Percentiles rank a stretch among this genome's conserved stretches.
phyloP scores from a whole-genome alignment of 2,797 vertebrate genomes.

The Danio choprae region DNA sequence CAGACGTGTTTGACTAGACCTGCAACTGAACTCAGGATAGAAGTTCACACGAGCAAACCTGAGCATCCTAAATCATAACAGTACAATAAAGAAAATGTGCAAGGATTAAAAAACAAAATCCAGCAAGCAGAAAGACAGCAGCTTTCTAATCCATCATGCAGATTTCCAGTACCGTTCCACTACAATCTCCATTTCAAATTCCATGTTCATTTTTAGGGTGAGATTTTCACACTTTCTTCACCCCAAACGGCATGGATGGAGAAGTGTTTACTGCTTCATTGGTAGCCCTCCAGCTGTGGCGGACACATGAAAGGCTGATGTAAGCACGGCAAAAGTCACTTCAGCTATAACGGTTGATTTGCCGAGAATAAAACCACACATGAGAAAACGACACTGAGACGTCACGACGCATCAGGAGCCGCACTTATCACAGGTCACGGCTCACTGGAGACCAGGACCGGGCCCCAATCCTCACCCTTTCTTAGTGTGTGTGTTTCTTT shows the following conservation, averaged over 20 bases:
- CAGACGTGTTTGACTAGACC: constrained; percentile 34
- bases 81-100: background rate
- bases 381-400: constrained; percentile 34
- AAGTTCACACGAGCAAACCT: background rate
- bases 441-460: constrained; percentile 18
- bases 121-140: background rate
- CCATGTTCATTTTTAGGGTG: background rate
- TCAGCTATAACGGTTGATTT: constrained; percentile 45
- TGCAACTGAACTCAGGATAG: constrained; percentile 7
- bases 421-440: constrained; percentile 28
- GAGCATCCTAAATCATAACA: background rate
- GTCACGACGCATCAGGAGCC: constrained; percentile 45
- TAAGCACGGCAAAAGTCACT: constrained; percentile 34
- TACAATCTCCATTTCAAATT: background rate
- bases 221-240: background rate
- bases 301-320: constrained; percentile 32
- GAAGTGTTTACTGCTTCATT: constrained; percentile 7
- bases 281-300: constrained; percentile 12
- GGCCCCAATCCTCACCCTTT: constrained; percentile 1
- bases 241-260: background rate
- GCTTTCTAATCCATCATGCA: constrained; percentile 3
- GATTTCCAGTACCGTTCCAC: background rate
- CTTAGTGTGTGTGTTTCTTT: background rate
- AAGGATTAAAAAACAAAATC: background rate
- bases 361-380: constrained; percentile 36